phyloP scores from a whole-genome alignment of 2,888 invertebrate species.

The Volucella zonaria region DNA sequence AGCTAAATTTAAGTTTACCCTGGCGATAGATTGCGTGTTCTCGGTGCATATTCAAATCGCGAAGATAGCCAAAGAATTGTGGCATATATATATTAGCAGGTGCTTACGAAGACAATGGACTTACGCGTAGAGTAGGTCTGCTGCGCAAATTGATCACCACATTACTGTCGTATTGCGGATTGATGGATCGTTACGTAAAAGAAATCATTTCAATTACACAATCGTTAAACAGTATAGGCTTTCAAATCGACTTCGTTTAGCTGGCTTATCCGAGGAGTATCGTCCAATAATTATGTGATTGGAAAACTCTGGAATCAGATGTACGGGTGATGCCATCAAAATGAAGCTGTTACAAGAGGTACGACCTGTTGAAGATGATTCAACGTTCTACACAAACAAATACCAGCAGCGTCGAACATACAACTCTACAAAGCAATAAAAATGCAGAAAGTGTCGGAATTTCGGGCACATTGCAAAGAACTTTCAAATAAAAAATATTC shows the following conservation, averaged over 20 bases:
- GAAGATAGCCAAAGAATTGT: constrained; percentile 50
- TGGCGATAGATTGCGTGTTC: constrained; percentile 35
- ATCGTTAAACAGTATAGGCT: constrained; percentile 15
- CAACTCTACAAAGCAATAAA: too few species aligned
- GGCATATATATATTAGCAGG: constrained; percentile 49
- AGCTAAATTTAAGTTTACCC: constrained; percentile 50
- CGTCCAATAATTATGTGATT: constrained; percentile 33
- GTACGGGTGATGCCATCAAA: neutral
- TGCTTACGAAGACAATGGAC: constrained; percentile 63
- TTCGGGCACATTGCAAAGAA: too few species aligned
- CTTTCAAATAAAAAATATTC: too few species aligned
- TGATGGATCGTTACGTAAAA: neutral
- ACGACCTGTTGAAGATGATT: neutral
- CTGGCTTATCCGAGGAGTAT: neutral
- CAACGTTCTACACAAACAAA: neutral
- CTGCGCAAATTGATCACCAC: constrained; percentile 46
- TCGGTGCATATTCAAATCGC: constrained; percentile 50
- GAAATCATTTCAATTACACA: constrained; percentile 16
- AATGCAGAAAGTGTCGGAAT: too few species aligned
- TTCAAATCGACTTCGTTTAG: neutral
- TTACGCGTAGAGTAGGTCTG: constrained; percentile 59
- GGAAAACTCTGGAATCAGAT: neutral
- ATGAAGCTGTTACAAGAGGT: neutral
- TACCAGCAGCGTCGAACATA: too few species aligned
- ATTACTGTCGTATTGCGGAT: constrained; percentile 45